Evolutionary conservation across 2,113 vertebrate species (phyloP).

Genomic region (Cyanistes caeruleus): DNA sequence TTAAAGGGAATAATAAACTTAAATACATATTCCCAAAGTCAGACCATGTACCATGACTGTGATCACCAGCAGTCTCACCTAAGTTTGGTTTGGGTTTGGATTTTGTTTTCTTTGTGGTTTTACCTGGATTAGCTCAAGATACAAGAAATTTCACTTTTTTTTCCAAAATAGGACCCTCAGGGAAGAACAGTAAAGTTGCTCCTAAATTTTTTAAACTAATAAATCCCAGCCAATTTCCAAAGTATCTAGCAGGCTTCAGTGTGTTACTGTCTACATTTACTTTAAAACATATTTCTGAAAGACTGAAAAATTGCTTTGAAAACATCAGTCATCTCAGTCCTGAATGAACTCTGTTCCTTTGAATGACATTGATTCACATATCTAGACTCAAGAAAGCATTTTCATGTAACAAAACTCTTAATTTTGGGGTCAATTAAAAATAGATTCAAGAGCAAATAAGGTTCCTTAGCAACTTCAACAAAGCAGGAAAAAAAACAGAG

Average conservation of each 20-base stretch:
- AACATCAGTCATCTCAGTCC: neutral
- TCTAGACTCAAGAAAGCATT: neutral
- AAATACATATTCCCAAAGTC: neutral
- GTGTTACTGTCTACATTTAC: neutral
- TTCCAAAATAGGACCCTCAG: neutral
- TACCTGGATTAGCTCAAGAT: neutral
- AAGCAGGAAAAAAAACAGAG: neutral
- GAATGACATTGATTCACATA: neutral
- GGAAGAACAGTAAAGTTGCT: neutral
- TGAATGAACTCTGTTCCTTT: neutral
- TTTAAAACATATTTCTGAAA: neutral
- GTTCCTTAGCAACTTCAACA: slow-evolving; percentile 26
- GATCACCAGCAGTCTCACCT: neutral
- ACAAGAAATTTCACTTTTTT: neutral
- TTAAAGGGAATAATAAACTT: neutral
- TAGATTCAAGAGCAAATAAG: slow-evolving; percentile 4
- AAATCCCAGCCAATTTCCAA: neutral
- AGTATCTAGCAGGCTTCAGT: neutral
- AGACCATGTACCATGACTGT: neutral
- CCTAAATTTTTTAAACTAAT: neutral
- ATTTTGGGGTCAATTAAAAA: slow-evolving; percentile 24
- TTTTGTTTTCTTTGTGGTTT: neutral
- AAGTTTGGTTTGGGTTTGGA: neutral
- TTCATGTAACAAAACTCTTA: neutral
- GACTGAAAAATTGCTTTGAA: neutral